These are phyloP conservation scores for Cricetomys ansorgei DNA, from an alignment of 2,113 vertebrate genomes.

Conservation along the genomic window DNA sequence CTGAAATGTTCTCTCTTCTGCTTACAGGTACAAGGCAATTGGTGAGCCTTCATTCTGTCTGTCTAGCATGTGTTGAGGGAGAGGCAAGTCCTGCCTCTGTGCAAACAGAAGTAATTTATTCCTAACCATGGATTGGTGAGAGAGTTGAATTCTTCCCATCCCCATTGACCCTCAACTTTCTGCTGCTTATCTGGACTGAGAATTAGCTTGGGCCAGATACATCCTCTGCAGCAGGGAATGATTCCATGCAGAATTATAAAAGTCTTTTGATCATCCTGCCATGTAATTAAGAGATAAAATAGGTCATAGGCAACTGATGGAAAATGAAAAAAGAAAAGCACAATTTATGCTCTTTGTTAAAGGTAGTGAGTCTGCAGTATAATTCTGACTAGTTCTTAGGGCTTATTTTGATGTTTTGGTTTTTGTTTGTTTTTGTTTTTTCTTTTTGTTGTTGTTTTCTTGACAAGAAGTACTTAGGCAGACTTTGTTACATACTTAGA, in stretches of 20 bases:
- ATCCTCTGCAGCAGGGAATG: neutral
- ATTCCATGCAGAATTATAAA: neutral
- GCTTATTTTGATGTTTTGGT: neutral
- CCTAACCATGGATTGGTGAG: neutral
- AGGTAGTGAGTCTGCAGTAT: neutral
- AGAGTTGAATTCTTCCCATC: neutral
- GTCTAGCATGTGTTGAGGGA: neutral
- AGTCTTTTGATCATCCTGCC: neutral
- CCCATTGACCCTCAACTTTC: neutral
- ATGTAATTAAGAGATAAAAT: constrained; percentile 34
- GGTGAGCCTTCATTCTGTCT: neutral
- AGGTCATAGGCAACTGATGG: neutral
- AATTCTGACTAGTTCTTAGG: neutral
- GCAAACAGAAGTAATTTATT: neutral
- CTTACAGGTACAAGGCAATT: neutral
- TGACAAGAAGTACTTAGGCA: neutral
- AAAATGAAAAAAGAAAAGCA: neutral
- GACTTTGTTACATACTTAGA: neutral
- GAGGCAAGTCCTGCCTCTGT: neutral
- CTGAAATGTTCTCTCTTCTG: neutral
- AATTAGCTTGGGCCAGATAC: neutral
- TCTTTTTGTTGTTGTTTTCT: neutral
- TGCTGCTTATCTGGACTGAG: neutral
- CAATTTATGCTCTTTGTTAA: neutral
- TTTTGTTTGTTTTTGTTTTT: neutral